Percentiles rank a stretch among this genome's conserved stretches.
phyloP scores from a whole-genome alignment of 1,140 invertebrate species.

The Nebria ingens region DNA sequence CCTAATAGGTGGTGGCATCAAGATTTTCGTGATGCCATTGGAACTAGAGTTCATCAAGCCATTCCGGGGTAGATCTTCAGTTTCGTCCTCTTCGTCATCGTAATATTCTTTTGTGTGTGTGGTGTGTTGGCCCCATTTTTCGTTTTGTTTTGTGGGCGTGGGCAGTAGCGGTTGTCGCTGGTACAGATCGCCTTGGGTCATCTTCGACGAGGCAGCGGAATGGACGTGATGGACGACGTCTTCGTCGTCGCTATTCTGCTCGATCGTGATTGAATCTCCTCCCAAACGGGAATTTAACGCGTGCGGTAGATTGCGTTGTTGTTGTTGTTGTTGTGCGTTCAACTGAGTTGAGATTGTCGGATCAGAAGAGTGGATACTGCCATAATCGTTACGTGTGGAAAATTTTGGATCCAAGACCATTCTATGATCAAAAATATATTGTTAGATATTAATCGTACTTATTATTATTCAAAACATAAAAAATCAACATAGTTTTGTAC shows the following conservation, averaged over 20 bases:
- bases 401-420: constrained; percentile 39
- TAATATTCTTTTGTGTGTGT: constrained; percentile 22
- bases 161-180: constrained; percentile 32
- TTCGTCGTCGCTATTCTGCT: constrained; percentile 22
- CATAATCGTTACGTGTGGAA: constrained; percentile 31
- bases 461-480: no score
- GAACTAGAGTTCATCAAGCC: neutral
- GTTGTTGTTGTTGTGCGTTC: constrained; percentile 17
- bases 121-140: constrained; percentile 23
- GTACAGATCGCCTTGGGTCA: constrained; percentile 30
- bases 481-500: no score
- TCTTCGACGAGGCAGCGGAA: constrained; percentile 11
- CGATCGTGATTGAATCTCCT: constrained; percentile 20
- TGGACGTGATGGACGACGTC: constrained; percentile 24
- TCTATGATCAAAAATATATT: constrained; percentile 30
- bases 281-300: constrained; percentile 23
- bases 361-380: constrained; percentile 33
- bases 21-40: constrained; percentile 36
- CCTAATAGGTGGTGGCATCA: constrained; percentile 36
- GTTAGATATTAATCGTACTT: no score
- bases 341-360: constrained; percentile 20
- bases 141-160: constrained; percentile 22
- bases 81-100: constrained; percentile 29
- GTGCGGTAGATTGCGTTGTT: constrained; percentile 24
- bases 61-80: constrained; percentile 20